Evolutionary conservation across 2,888 invertebrate species (phyloP), one percentile per base, ranked within the genome.

Genomic region (Therioaphis trifolii): DNA sequence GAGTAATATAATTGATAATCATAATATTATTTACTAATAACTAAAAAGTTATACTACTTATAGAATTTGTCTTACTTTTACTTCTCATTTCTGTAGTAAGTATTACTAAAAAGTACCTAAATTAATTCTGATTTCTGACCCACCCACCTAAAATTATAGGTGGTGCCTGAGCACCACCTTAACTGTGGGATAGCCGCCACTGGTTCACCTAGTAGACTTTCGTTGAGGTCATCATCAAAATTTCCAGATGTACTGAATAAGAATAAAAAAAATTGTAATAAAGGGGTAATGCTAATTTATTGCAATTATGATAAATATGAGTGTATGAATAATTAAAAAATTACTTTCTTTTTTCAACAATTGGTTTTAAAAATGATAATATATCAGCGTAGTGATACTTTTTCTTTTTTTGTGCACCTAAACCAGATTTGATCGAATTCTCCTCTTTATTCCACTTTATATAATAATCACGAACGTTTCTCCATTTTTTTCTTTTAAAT

Each of bases 381-480:
- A 63, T 63, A 63, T 63, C 63, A 18, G 63, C 63, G n/a, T 29
- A 63, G 18, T 63, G 18, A 5, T 63, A 63, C n/a, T 63, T 63
- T 29, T 29, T 63, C 18, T 11, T 63, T 29, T 63, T 63, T 15
- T 12, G 4, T 29, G 63, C 29, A 18, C 63, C 29, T 18, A 29
- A n/a, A 29, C 14, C 63, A 46, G 21, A 63, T 21, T 55, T n/a
- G 24, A 21, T 55, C 9, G 21, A 21, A 9, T 55, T 55, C 11
- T 55, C 21, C 11, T 55, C 55, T 55, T 55, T n/a, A 21, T 55
- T 55, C 21, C 21, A 55, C 21, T 55, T 55, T 21, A 21, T 55
- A 55, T 55, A 55, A 46, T 46, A 46, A 14, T 46, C 9, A 46
- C 46, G 46, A 46, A 46, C 46, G 46, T 46, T 46, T 9, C 55